Evolutionary conservation across 2,797 vertebrate species (phyloP).

Genomic region (Mormyrops boulengeri): DNA sequence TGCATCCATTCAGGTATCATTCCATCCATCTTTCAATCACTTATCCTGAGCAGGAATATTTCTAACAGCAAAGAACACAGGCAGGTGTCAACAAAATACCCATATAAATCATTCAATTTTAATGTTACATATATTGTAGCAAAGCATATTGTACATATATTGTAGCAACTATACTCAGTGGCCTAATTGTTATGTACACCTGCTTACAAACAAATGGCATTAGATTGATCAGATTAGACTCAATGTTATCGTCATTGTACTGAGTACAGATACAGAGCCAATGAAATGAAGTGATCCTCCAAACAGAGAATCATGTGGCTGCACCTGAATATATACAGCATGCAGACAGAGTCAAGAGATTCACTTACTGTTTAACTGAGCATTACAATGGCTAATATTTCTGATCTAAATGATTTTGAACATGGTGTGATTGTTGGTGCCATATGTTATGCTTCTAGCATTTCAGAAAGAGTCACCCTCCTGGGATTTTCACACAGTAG

Average conservation of each 20-base stretch:
- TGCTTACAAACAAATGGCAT: not conserved
- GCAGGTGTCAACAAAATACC: not conserved
- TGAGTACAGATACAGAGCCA: not conserved
- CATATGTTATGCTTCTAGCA: not conserved
- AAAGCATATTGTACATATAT: not conserved
- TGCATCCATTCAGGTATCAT: not conserved
- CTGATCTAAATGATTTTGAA: not conserved
- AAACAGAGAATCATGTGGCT: not conserved
- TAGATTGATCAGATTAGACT: not conserved
- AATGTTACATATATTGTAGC: not conserved
- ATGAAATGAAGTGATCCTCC: not conserved
- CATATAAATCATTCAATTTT: not conserved
- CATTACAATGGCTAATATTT: not conserved
- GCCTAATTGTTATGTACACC: not conserved
- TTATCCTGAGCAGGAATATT: not conserved
- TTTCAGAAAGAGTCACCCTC: not conserved
- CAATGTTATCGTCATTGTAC: not conserved
- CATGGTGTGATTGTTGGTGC: not conserved
- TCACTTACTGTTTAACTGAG: not conserved
- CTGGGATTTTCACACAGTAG: not conserved
- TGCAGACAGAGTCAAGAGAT: not conserved
- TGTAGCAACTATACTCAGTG: not conserved
- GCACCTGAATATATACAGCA: not conserved
- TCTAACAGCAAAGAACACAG: not conserved
- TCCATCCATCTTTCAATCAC: not conserved